Percentiles rank a stretch among this genome's conserved stretches.
Conservation (phyloP, 1,140 invertebrate species). For the Sitophilus oryzae region DNA sequence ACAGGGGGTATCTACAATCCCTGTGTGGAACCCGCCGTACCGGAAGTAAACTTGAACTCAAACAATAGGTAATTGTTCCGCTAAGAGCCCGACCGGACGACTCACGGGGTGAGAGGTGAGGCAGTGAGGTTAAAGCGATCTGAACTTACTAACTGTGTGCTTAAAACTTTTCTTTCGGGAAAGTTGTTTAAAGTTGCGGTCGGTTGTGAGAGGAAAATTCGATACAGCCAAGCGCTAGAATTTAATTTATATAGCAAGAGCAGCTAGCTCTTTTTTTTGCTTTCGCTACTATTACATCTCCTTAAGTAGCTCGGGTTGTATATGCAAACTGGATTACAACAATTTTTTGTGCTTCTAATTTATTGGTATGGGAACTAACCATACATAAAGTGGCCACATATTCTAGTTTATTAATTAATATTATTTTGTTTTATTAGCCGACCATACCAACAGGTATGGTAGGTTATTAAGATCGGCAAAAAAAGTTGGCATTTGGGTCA, state of each 20-base stretch:
- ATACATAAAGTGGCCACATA: too few relatives aligned
- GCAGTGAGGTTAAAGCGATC: constrained; percentile 8
- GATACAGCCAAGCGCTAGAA: constrained; percentile 5
- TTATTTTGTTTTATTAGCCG: too few relatives aligned
- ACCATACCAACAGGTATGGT: too few relatives aligned
- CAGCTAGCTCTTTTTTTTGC: neutral
- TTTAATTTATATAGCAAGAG: constrained; percentile 5
- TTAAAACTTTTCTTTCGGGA: constrained; percentile 15
- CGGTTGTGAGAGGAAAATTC: neutral
- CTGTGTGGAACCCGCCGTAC: too few relatives aligned
- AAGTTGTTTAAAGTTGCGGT: constrained; percentile 14
- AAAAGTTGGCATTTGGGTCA: too few relatives aligned
- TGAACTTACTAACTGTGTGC: constrained; percentile 20
- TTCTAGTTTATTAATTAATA: too few relatives aligned
- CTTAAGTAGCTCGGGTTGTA: neutral
- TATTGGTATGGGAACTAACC: too few relatives aligned
- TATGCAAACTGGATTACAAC: neutral
- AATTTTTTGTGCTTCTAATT: too few relatives aligned
- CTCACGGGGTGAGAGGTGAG: too few relatives aligned
- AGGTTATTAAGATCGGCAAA: too few relatives aligned
- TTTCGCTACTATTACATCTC: neutral
- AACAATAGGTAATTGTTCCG: constrained; percentile 19
- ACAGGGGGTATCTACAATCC: too few relatives aligned
- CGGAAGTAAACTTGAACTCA: constrained; percentile 17
- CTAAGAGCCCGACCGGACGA: too few relatives aligned